Base-by-base conservation (phyloP, 2,888 invertebrate genomes). In the Trichogramma evanescens region DNA sequence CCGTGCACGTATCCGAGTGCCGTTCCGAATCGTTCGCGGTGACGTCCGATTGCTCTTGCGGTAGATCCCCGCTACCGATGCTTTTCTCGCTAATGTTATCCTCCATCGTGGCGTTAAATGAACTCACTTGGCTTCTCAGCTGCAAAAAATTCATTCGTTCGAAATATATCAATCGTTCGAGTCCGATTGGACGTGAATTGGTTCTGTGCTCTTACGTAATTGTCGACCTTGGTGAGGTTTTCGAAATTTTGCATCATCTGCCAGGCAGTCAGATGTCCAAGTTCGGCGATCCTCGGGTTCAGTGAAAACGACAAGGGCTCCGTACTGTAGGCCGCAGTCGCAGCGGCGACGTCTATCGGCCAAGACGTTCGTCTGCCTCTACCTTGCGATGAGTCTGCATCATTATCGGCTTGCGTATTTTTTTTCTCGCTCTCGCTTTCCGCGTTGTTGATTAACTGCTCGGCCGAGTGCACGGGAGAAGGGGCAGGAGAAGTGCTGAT, bases 11-110 rank as follows among this genome's bases (percentile, higher is more conserved):
- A 3, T 56, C 43, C 8, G 58, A 51, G 44, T 63, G 58, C 13
- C 50, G 51, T 45, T 58, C 58, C 46, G 26, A 42, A 39, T 6
- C 39, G 13, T 4, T 13, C 5, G 13, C 4, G 13, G 38, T 42
- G 7, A 58, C 55, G 7, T 13, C 50, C 4, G 42, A 9, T 38
- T 54, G 56, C 4, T 44, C 6, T 9, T 13, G 1, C 4, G 54
- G 13, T 8, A 56, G 7, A 6, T 50, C 48, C 9, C 61, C 63
- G 56, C 61, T 59, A 49, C 46, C 59, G 4, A 61, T 61, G 50
- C 57, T 64, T 55, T 64, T 44, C 50, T 65, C 58, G 46, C 51
- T 41, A 45, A 57, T 50, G 51, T 56, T 58, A 41, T 64, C 65
- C 5, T 56, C 58, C 38, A 44, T 45, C 4, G 13, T 5, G 10